Evolutionary conservation across 2,888 invertebrate species (phyloP), one percentile per base, ranked within the genome.

Genomic region (Acanthosoma haemorrhoidale): DNA sequence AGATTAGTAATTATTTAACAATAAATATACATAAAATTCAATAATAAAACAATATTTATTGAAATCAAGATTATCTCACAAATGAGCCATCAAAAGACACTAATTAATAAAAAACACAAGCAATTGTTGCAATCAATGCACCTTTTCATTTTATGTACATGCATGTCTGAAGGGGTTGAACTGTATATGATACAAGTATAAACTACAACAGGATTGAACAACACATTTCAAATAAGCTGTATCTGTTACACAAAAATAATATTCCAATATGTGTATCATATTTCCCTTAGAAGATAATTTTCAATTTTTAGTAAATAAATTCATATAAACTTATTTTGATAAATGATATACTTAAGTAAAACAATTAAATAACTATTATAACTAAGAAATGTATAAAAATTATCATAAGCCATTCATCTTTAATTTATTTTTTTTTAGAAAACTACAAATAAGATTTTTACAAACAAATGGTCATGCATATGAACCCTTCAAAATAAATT

Each of bases 101-200:
- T 57, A 57, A 57, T 15, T 31, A n/a, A 64, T 15, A 29, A 31
- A 25, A 25, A 41, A 41, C 15, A 64, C 31, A 64, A 51, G 51
- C 51, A 25, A 51, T 64, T 64, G 64, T 31, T 64, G 64, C 64
- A 64, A 64, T 64, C 64, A 64, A 64, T 64, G 64, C 64, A 64
- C 16, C 39, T 38, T 16, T 64, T 31, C 21, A 25, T 38, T 64
- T 36, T 64, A 64, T 64, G 39, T 64, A 64, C 41, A 64, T 64
- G 64, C 64, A 41, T 64, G 61, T 39, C 64, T 64, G 64, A 64
- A 38, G 41, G 41, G 39, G 16, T 41, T 64, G 13, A 41, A 64
- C 41, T 41, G 25, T 64, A 25, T 41, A 64, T 64, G 25, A 64
- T 64, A 64, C 41, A 64, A 41, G 5, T 39, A 41, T 41, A 29